Evolutionary conservation across 2,888 invertebrate genomes (phyloP), one percentile per base, ranked within the genome.

Genomic region (Lycia hirtaria): DNA sequence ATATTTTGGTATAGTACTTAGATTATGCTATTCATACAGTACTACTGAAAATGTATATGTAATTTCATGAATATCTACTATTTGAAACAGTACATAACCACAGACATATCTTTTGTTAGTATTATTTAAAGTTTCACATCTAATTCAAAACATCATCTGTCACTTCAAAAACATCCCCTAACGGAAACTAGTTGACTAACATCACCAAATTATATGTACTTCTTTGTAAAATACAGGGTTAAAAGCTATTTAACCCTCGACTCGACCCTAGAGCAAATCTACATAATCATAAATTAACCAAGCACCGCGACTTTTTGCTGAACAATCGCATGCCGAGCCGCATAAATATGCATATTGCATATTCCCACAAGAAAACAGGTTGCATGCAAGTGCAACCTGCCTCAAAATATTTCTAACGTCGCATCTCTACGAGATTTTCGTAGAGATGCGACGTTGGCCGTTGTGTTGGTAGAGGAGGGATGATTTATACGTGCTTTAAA

Each of bases 251-350:
- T 47, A 65, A 65, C 70, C 71, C 59, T 58, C 20, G 4, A 70
- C 71, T 67, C 64, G 60, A 75, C 50, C 41, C 40, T 10, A 24
- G 69, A 73, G 67, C 58, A 55, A 64, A 85, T 85, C 73, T 83
- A 78, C 86, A 87, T 88, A 88, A 86, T 82, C 75, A 72, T 86
- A 78, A 82, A 83, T 89, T 85, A 87, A 80, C 76, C 73, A 72
- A 71, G 70, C 62, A 73, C 75, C 68, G 57, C 64, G 64, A 70
- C 62, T 75, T 82, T 85, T 79, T 80, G 79, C 81, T 83, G 83
- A 45, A 85, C 80, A 85, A 86, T 76, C 57, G 73, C 78, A 65
- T 48, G 68, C 19, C 24, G 41, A 37, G 19, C 49, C 24, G 37
- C 44, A 33, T 35, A 37, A 35, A 47, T 47, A 47, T 47, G 24